Percentiles rank a stretch among this genome's conserved stretches.
Conservation (phyloP, 2,113 vertebrate species). For the Neofelis nebulosa region DNA sequence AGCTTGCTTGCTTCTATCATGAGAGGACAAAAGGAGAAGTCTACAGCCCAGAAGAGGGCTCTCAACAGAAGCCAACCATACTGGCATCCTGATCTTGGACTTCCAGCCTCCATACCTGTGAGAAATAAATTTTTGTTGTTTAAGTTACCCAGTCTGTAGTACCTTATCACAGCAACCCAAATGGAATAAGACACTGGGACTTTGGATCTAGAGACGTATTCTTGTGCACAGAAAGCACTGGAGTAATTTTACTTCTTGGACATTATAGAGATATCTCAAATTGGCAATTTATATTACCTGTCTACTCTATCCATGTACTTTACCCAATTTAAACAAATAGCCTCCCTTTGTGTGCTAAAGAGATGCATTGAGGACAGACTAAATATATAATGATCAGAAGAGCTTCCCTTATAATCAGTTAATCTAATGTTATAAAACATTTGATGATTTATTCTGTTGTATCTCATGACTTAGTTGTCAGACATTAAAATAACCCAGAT, state of each 20-base stretch:
- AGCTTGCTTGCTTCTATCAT: not conserved
- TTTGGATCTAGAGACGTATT: not conserved
- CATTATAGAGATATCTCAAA: not conserved
- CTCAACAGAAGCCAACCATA: not conserved
- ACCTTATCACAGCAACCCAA: not conserved
- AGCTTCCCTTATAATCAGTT: not conserved
- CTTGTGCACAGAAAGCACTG: not conserved
- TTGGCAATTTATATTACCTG: not conserved
- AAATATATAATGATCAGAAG: not conserved
- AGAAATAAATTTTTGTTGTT: not conserved
- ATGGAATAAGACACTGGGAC: not conserved
- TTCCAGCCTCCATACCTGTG: not conserved
- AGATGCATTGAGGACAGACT: not conserved
- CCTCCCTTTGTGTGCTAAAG: not conserved
- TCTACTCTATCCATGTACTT: not conserved
- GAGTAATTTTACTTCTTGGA: not conserved
- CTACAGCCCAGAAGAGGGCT: not conserved
- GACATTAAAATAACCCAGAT: not conserved
- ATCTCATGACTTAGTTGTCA: not conserved
- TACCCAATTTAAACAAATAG: not conserved
- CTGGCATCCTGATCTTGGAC: not conserved
- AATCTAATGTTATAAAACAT: not conserved
- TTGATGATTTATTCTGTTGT: not conserved
- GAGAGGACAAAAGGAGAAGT: not conserved
- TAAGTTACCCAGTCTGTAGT: not conserved